Base-by-base conservation (phyloP, 1,140 invertebrate species). In the Bombus polaris region DNA sequence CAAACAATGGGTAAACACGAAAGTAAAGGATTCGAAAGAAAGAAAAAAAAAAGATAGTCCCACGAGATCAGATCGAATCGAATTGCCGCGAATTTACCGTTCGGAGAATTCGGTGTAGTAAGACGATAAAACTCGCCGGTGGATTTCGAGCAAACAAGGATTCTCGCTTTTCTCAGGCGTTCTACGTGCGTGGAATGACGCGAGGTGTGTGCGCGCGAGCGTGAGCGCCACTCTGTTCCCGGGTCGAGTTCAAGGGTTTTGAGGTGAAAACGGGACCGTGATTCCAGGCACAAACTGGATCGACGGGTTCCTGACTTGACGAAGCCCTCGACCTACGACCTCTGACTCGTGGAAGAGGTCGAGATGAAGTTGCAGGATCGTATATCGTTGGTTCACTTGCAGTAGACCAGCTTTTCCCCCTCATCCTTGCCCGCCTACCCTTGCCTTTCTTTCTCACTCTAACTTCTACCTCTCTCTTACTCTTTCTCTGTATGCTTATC, bases 271-370 rank as follows among this genome's bases (percentile, higher is more conserved):
- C 91, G 91, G 90, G 88, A 88, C 89, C 87, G 85, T 89, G 87
- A 87, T 92, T 89, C 87, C 89, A 84, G 86, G 92, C 88, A 83
- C 88, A 88, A 93, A 93, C 93, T 93, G 93, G 93, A 93, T 93
- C 92, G 90, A 93, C 93, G 92, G 89, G 93, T 93, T 93, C 92
- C 91, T 89, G 87, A 90, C 89, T 93, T 93, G 92, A 93, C 92
- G 92, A 91, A 92, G 92, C 92, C 92, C 91, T 87, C 86, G 88
- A 93, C 93, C 93, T 92, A 86, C 89, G 93, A 93, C 93, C 92
- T 87, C 86, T 42, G 62, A 80, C 86, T 87, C 66, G 66, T 37
- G 89, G 71, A 85, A 73, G 74, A 87, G 88, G 81, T 89, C 88
- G 88, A 71, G 84, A 83, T 87, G 88, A 89, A 86, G 76, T 86